Conservation (phyloP, 2,113 vertebrate genomes). For the Corydoras maculifer region DNA sequence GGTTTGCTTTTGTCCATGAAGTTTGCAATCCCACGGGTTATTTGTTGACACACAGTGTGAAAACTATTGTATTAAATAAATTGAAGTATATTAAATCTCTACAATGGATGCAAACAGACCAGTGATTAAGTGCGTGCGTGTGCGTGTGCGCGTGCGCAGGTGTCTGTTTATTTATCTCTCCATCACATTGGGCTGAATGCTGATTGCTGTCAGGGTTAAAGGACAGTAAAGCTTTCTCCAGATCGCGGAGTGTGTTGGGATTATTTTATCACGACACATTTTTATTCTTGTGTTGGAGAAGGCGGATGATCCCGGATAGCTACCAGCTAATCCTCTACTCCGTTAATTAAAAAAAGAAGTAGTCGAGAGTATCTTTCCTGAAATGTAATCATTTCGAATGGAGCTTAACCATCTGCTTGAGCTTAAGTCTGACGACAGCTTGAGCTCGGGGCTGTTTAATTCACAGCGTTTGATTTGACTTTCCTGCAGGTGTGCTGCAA, state of each 20-base stretch:
- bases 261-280: conserved; percentile 74
- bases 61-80: too few relatives aligned
- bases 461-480: conserved; percentile 58
- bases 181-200: too few relatives aligned
- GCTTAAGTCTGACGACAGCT: conserved; percentile 80
- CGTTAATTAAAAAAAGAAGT: conserved; percentile 86
- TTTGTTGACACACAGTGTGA: too few relatives aligned
- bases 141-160: too few relatives aligned
- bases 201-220: too few relatives aligned
- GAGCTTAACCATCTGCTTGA: conserved; percentile 94
- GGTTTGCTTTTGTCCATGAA: too few relatives aligned
- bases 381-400: conserved; percentile 85
- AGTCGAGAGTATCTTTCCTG: conserved; percentile 67
- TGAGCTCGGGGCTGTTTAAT: conserved; percentile 71
- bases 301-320: conserved; percentile 80
- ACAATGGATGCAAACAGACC: too few relatives aligned
- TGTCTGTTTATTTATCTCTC: too few relatives aligned
- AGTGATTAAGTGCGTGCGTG: too few relatives aligned
- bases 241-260: conserved; percentile 53
- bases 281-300: conserved; percentile 73
- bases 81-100: too few relatives aligned
- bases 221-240: too few relatives aligned
- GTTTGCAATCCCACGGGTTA: too few relatives aligned
- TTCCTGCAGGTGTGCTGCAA: conserved; percentile 39
- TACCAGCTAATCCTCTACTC: conserved; percentile 79